Evolutionary conservation across 2,888 invertebrate genomes (phyloP).

Genomic region (Tupiocoris notatus): DNA sequence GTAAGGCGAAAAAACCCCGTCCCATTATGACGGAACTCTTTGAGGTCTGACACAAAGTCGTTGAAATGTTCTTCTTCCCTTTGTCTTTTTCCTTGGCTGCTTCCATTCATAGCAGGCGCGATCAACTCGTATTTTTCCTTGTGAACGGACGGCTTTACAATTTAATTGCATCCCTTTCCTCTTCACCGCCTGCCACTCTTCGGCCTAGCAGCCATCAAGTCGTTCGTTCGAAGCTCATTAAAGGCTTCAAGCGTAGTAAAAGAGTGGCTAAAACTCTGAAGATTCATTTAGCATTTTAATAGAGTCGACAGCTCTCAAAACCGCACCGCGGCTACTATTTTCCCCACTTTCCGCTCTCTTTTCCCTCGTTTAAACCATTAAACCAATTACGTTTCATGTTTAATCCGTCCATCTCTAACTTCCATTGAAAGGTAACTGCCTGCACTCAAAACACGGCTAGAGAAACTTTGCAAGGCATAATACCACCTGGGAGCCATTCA

Average conservation of each 20-base stretch:
- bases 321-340: conserved; percentile 1
- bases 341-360: conserved; percentile 17
- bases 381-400: conserved; percentile 41
- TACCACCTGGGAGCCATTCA: conserved; percentile 13
- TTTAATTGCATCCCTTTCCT: conserved; percentile 18
- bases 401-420: conserved; percentile 35
- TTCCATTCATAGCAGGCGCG: conserved; percentile 19
- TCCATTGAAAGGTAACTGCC: conserved; percentile 32
- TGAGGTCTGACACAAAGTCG: conserved; percentile 18
- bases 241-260: conserved; percentile 25
- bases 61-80: conserved; percentile 27
- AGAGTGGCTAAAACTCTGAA: conserved; percentile 37
- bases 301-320: conserved; percentile 40
- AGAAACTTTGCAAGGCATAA: not conserved
- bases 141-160: conserved; percentile 38
- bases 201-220: conserved; percentile 29
- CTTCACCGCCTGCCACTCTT: conserved; percentile 1
- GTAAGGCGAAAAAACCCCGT: not conserved
- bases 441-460: conserved; percentile 22
- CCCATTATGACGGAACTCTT: not conserved
- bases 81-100: conserved; percentile 36
- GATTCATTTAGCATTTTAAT: conserved; percentile 41
- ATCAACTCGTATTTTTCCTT: conserved; percentile 38
- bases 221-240: conserved; percentile 20
- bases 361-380: conserved; percentile 37